Percentiles rank a stretch among this genome's conserved stretches.
phyloP scores from a whole-genome alignment of 2,888 invertebrate genomes.

The Sturmia bella region DNA sequence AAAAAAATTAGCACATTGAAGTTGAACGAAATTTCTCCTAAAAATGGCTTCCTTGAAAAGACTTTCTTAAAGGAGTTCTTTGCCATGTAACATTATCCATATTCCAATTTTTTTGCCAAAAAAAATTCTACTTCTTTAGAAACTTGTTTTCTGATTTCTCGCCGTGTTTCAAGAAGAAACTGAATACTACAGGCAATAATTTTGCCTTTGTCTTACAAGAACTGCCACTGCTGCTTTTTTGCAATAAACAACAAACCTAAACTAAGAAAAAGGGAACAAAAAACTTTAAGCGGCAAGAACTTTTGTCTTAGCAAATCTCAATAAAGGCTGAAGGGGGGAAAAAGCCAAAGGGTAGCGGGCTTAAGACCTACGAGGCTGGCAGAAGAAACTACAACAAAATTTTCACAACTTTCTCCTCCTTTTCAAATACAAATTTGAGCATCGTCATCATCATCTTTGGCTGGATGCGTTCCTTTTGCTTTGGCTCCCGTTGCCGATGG shows the following conservation, averaged over 20 bases:
- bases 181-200: conserved; percentile 62
- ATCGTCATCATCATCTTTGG: conserved; percentile 17
- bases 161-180: conserved; percentile 33
- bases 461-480: conserved; percentile 7
- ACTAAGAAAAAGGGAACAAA: conserved; percentile 32
- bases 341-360: conserved; percentile 37
- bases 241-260: conserved; percentile 54
- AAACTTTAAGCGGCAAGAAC: conserved; percentile 24
- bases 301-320: neutral
- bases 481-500: conserved; percentile 58
- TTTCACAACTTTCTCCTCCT: neutral
- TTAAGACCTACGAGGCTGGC: conserved; percentile 34
- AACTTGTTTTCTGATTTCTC: conserved; percentile 3
- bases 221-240: conserved; percentile 24
- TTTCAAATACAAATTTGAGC: conserved; percentile 11
- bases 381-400: neutral
- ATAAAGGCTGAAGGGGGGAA: neutral
- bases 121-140: too few species aligned
- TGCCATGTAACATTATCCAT: too few species aligned
- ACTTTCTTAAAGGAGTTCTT: too few species aligned
- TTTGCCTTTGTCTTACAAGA: conserved; percentile 61
- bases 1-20: neutral
- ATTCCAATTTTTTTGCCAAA: too few species aligned
- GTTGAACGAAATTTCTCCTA: too few species aligned
- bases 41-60: too few species aligned